Conservation (phyloP, 1,140 invertebrate species). For the Aphaenogaster ashmeadi region DNA sequence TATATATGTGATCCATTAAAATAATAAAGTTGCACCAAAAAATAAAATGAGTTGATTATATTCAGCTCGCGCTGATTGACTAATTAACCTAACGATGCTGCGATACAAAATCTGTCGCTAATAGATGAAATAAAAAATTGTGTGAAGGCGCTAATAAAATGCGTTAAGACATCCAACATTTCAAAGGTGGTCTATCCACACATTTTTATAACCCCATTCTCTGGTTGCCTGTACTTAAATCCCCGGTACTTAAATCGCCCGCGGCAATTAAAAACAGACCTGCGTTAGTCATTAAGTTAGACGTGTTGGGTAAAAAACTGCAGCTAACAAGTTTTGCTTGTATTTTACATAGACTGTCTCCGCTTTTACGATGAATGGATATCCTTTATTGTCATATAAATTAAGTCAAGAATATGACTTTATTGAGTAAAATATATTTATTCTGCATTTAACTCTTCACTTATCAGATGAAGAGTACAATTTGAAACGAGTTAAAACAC, state of each 20-base stretch:
- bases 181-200: conserved; percentile 22
- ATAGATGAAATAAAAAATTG: conserved; percentile 6
- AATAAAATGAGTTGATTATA: neutral
- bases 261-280: conserved; percentile 55
- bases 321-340: conserved; percentile 28
- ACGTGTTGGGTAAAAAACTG: conserved; percentile 7
- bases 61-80: neutral
- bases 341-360: conserved; percentile 21
- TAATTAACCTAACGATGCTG: conserved; percentile 15
- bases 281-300: conserved; percentile 48
- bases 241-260: conserved; percentile 20
- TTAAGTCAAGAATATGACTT: neutral
- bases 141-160: conserved; percentile 29
- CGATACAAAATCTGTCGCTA: conserved; percentile 13
- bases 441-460: conserved; percentile 3
- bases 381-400: conserved; percentile 44
- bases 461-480: neutral
- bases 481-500: neutral
- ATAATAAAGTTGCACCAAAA: neutral
- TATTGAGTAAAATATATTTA: conserved; percentile 13
- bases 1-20: neutral
- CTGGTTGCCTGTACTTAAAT: neutral
- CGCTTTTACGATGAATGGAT: conserved; percentile 18
- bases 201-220: conserved; percentile 49
- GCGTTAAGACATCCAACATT: neutral